Percentiles rank a stretch among this genome's conserved stretches.
Conservation (phyloP, 2,888 invertebrate species). For the Acleris emargana region DNA sequence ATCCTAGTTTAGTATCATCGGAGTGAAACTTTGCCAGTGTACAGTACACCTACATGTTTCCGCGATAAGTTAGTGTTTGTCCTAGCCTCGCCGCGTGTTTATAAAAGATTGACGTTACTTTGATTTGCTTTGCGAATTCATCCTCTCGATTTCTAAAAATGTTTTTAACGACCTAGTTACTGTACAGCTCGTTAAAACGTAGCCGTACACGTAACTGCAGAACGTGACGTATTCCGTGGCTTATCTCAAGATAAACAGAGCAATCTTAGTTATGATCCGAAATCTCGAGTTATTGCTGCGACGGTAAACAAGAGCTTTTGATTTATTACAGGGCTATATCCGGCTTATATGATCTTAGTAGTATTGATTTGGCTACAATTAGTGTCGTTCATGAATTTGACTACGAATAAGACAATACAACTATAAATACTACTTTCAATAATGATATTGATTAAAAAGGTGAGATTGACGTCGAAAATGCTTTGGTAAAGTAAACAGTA, state of each 20-base stretch:
- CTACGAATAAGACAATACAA: slow-evolving; percentile 9
- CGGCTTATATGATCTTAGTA: slow-evolving; percentile 6
- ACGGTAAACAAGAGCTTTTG: slow-evolving; percentile 25
- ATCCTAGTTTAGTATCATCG: slow-evolving; percentile 12
- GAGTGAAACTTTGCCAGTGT: slow-evolving; percentile 12
- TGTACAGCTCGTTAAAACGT: slow-evolving; percentile 6
- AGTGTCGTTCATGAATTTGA: background rate
- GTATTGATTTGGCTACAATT: slow-evolving; percentile 11
- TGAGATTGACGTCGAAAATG: background rate
- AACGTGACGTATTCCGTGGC: slow-evolving; percentile 16
- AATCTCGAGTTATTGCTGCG: slow-evolving; percentile 31
- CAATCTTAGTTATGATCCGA: slow-evolving; percentile 27
- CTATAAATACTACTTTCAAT: slow-evolving; percentile 3
- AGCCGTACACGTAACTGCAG: slow-evolving; percentile 11
- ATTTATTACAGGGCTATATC: slow-evolving; percentile 27
- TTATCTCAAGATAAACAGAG: slow-evolving; percentile 33
- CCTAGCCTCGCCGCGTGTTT: slow-evolving; percentile 1
- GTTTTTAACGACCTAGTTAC: background rate
- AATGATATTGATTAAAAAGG: no score
- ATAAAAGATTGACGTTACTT: background rate
- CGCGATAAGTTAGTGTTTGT: background rate
- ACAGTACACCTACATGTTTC: background rate
- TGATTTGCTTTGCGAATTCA: slow-evolving; percentile 1
- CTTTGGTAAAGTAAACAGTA: background rate
- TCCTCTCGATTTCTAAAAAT: background rate